phyloP scores from a whole-genome alignment of 2,113 vertebrate genomes.

The Oncorhynchus mykiss region DNA sequence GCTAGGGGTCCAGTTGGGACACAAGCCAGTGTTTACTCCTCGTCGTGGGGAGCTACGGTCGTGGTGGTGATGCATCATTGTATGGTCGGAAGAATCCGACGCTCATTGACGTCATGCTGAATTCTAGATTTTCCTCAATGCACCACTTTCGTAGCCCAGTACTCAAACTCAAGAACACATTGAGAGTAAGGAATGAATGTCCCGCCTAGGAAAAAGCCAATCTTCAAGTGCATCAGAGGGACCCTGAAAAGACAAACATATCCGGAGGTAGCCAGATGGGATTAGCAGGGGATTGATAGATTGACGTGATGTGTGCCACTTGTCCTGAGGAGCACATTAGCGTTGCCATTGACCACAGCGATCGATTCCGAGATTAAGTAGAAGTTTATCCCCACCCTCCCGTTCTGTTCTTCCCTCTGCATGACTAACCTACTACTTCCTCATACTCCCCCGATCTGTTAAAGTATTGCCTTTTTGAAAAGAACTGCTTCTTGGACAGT shows the following conservation, averaged over 20 bases:
- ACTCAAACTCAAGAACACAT: not conserved
- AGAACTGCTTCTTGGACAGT: slow-evolving; percentile 55
- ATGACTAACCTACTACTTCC: not conserved
- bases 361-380: slow-evolving; percentile 37
- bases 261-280: slow-evolving; percentile 2
- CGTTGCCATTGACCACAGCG: slow-evolving; percentile 3
- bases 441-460: slow-evolving; percentile 7
- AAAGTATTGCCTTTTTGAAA: slow-evolving; percentile 42
- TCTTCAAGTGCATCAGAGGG: slow-evolving; percentile 10
- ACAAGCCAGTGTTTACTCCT: too few species aligned
- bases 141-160: not conserved
- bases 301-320: slow-evolving; percentile 14
- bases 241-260: slow-evolving; percentile 9
- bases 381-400: slow-evolving; percentile 7
- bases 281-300: slow-evolving; percentile 27
- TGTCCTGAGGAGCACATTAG: slow-evolving; percentile 25
- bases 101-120: not conserved
- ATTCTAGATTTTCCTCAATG: not conserved
- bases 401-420: not conserved
- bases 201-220: not conserved
- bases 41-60: too few species aligned
- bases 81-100: not conserved
- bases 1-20: too few species aligned
- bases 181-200: slow-evolving; percentile 15
- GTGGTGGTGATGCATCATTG: too few species aligned